Evolutionary conservation across 2,888 invertebrate species (phyloP), one percentile per base, ranked within the genome.

Genomic region (Mesodorylaimus sp.): DNA sequence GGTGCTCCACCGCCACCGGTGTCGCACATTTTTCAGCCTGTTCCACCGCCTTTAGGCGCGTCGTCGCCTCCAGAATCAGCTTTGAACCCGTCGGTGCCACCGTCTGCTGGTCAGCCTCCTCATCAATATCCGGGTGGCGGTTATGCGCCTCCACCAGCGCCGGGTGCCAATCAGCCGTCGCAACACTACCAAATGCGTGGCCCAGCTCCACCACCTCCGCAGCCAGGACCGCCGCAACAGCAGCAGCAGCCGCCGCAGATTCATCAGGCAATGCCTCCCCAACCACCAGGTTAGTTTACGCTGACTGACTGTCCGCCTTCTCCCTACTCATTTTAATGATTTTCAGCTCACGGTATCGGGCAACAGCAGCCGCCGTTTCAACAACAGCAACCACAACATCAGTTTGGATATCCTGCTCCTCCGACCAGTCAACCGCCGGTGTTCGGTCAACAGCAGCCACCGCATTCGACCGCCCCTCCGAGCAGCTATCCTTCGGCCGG

Each of bases 391-490:
- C 16, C 32, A 7, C 16, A 32, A 10, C 10, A 16, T 32, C 32
- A 32, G 16, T 32, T 16, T 16, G 32, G 32, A 10, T 32, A 32
- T 32, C 32, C 32, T 7, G n/a, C 5, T n/a, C 10, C 38, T 5
- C 23, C 38, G 38, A 3, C n/a, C 5, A 5, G 3, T 3, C n/a
- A 5, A 10, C 54, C 52, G 43, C 41, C 51, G n/a, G 51, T 49
- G 23, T 49, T 56, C 19, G 54, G 55, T 49, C 54, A 53, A 44
- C 54, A 52, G 47, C 50, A 45, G 21, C n/a, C 45, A 5, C 29
- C 29, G 19, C 45, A 23, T 3, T 39, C 41, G 41, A 19, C 41
- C n/a, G 21, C 21, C 5, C 41, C 41, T 13, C 41, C 41, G n/a
- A 10, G 7, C n/a, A 7, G n/a, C 5, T n/a, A n/a, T n/a, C 41